Percentiles rank a stretch among this genome's conserved stretches.
These are phyloP conservation scores for Drosophila limbata DNA, from an alignment of 2,888 invertebrate genomes.

Conservation along the genomic window DNA sequence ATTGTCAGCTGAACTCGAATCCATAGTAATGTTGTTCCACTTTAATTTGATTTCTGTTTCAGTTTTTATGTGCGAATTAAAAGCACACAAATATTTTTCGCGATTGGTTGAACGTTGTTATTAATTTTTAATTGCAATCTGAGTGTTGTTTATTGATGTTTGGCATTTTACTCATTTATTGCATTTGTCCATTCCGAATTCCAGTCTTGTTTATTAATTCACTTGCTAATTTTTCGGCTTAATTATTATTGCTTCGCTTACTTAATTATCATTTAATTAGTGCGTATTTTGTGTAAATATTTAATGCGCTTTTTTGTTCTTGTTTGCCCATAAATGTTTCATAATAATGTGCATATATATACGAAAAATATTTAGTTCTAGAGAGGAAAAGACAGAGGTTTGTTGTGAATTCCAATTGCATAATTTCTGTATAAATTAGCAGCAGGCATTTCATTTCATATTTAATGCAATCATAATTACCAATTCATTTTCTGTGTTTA, in stretches of 20 bases:
- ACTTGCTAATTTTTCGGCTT: slow-evolving; percentile 36
- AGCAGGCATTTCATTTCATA: slow-evolving; percentile 32
- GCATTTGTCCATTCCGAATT: slow-evolving; percentile 29
- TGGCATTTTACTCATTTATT: slow-evolving; percentile 53
- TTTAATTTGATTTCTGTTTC: slow-evolving; percentile 12
- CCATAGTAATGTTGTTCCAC: neutral
- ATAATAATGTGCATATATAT: slow-evolving; percentile 34
- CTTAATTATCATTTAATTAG: slow-evolving; percentile 64
- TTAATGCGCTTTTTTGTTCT: slow-evolving; percentile 17
- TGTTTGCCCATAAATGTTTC: neutral
- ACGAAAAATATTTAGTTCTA: slow-evolving; percentile 37
- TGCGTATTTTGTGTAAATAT: slow-evolving; percentile 52
- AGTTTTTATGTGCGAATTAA: slow-evolving; percentile 5
- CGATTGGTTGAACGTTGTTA: slow-evolving; percentile 31
- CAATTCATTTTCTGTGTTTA: slow-evolving; percentile 15
- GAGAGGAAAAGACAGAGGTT: neutral
- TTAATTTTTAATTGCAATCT: slow-evolving; percentile 66
- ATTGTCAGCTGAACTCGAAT: slow-evolving; percentile 37
- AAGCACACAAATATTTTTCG: slow-evolving; percentile 23
- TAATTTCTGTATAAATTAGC: slow-evolving; percentile 32
- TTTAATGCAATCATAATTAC: slow-evolving; percentile 38
- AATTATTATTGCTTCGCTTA: slow-evolving; percentile 34
- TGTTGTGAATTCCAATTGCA: neutral
- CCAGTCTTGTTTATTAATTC: slow-evolving; percentile 28
- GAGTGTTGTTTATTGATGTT: slow-evolving; percentile 60